These are phyloP conservation scores for Rhaphigaster nebulosa DNA, from an alignment of 2,888 invertebrate genomes.

Conservation along the genomic window DNA sequence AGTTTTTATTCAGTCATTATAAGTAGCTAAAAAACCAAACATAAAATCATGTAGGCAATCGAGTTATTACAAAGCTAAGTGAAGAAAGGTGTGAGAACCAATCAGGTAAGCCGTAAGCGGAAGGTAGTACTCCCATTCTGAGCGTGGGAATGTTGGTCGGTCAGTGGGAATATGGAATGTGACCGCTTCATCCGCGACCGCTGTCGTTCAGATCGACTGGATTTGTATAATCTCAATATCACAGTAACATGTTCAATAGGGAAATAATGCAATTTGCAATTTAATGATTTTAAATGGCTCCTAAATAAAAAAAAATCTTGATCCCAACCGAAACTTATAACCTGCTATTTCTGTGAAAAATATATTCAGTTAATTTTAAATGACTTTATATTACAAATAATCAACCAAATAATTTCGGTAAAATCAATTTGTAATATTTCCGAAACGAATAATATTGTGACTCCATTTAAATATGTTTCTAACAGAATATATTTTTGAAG, in stretches of 20 bases:
- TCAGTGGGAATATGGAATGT: background rate
- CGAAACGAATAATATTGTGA: no score
- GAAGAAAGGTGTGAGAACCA: slow-evolving; percentile 37
- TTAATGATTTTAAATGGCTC: background rate
- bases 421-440: no score
- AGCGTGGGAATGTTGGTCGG: background rate
- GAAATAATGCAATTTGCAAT: background rate
- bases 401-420: no score
- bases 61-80: background rate
- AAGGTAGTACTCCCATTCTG: slow-evolving; percentile 18
- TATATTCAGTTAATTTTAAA: no score
- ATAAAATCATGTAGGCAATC: background rate
- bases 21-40: background rate
- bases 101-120: background rate
- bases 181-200: background rate
- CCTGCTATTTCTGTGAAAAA: no score
- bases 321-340: no score
- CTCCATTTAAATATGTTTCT: no score
- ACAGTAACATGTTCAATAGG: background rate
- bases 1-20: background rate
- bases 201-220: background rate
- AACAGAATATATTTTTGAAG: no score
- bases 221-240: background rate
- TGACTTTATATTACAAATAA: no score
- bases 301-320: no score